Conservation (phyloP, 2,888 invertebrate species). For the Parnassius smintheus region DNA sequence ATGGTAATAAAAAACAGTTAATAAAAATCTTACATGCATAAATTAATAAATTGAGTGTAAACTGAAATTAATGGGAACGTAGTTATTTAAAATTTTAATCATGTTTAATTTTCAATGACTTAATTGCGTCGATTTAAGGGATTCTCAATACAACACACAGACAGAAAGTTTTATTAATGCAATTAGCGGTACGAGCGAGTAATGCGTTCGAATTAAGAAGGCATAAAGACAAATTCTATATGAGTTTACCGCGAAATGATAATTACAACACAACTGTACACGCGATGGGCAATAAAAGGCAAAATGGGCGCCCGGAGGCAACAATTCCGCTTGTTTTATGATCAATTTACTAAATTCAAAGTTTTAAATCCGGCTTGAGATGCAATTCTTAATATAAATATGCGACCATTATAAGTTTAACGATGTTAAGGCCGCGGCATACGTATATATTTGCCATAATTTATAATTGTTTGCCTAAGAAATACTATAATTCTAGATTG, state of each 20-base stretch:
- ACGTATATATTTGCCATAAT: background rate
- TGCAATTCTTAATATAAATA: conserved; percentile 37
- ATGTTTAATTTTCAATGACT: background rate
- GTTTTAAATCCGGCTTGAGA: conserved; percentile 29
- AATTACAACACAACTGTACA: conserved; percentile 30
- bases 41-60: no score
- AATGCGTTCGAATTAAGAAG: conserved; percentile 34
- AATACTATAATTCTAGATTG: no score
- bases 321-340: conserved; percentile 42
- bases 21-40: no score
- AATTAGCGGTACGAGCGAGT: conserved; percentile 11
- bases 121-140: conserved; percentile 8
- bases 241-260: conserved; percentile 32
- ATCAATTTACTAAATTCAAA: conserved; percentile 48
- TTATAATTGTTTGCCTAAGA: conserved; percentile 1
- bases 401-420: conserved; percentile 39
- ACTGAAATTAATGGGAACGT: no score
- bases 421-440: conserved; percentile 33
- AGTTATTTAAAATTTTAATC: no score
- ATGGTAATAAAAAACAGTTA: no score
- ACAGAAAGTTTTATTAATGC: conserved; percentile 2
- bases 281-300: conserved; percentile 22
- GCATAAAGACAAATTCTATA: conserved; percentile 31
- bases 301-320: conserved; percentile 27
- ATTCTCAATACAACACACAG: conserved; percentile 1